Evolutionary conservation across 92 coral and sea anemone species (phyloP), one percentile per base, ranked within the genome.

Genomic region (Pocillopora meandrina): DNA sequence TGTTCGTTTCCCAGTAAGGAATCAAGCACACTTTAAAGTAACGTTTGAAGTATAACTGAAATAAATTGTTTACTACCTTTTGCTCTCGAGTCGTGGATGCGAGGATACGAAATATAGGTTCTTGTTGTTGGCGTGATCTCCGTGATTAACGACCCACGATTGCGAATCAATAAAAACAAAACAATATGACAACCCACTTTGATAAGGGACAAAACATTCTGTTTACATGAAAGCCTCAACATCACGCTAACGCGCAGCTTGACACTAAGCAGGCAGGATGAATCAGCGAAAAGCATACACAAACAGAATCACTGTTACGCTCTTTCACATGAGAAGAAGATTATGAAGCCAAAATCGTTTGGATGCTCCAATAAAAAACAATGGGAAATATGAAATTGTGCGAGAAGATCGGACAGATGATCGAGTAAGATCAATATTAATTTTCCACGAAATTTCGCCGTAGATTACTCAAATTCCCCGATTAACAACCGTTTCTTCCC

Each of bases 141-240:
- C 16, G 36, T 36, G 21, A 67, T 67, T 8, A 26, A 12, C 74
- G 31, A 52, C 13, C 12, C 73, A 70, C 56, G n/a, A 74, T 8
- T 76, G 80, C n/a, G 20, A 63, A 63, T 65, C 65, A 64, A 78
- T 49, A 12, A 9, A 20, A 65, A 52, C 82, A 64, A 78, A 26
- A 42, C 47, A 64, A 23, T 42, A 8, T 42, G 5, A 26, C 21
- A 12, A 9, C 72, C 82, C 72, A 72, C 65, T 47, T 60, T 65
- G 82, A 19, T 65, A 10, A n/a, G 26, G 80, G 56, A 76, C 47
- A 59, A 12, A 61, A 61, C 12, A 17, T 56, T 56, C 12, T 47
- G 42, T 78, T 13, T 36, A 78, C 31, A 59, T 2, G 57, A 70
- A 17, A 55, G 73, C 52, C 73, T 13, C 36, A 66, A 17, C 16